Evolutionary conservation across 2,888 invertebrate species (phyloP).

Genomic region (Graphium colonna): DNA sequence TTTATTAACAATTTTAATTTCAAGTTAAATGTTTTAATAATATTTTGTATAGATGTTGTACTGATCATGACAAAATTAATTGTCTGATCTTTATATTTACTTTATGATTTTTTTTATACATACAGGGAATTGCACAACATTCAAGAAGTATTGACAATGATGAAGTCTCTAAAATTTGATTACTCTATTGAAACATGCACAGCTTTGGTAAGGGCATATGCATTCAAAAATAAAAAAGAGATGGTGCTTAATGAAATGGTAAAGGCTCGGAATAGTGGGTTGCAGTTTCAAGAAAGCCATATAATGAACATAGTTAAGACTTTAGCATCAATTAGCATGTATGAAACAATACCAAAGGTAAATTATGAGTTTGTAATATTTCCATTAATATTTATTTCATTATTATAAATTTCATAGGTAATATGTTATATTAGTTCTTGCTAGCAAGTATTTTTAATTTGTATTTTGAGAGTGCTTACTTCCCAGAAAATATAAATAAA

Average conservation of each 20-base stretch:
- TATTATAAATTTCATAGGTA: too few species aligned
- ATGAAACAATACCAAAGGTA: constrained; percentile 38
- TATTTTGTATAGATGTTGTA: too few species aligned
- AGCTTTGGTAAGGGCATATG: constrained; percentile 69
- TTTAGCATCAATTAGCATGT: constrained; percentile 45
- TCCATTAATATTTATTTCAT: not conserved
- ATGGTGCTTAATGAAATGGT: constrained; percentile 54
- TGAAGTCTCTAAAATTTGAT: constrained; percentile 77
- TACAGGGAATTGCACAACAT: constrained; percentile 60
- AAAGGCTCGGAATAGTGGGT: constrained; percentile 40
- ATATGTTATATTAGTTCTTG: too few species aligned
- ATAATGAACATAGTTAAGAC: constrained; percentile 73
- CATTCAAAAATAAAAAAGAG: constrained; percentile 60
- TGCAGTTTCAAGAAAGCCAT: constrained; percentile 58
- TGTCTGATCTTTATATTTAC: too few species aligned
- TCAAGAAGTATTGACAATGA: constrained; percentile 74
- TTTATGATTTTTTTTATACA: not conserved
- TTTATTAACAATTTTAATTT: too few species aligned
- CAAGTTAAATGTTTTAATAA: too few species aligned
- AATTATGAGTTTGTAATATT: not conserved
- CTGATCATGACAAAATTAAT: too few species aligned
- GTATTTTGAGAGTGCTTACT: too few species aligned
- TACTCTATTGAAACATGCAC: constrained; percentile 71
- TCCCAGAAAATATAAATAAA: too few species aligned
- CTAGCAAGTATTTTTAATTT: too few species aligned